Base-by-base conservation (phyloP, 2,113 vertebrate species). In the Dasypus novemcinctus region DNA sequence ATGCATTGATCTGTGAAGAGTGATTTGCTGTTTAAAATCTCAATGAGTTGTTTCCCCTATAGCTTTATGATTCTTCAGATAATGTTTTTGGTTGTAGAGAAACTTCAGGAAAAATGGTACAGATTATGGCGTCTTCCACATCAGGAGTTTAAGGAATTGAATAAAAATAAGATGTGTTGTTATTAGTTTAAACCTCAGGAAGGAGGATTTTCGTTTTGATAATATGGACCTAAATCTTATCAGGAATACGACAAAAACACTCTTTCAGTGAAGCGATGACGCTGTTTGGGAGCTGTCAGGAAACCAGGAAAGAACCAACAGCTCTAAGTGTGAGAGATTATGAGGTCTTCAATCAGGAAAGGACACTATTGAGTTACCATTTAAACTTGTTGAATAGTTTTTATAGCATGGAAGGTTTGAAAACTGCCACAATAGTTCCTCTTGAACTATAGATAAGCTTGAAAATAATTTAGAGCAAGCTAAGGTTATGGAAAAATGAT, bases 131-230 rank as follows among this genome's bases (percentile, higher is more conserved):
- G 31, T 74, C 57, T 94, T 97, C 75, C n/a, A 38, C 36, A 41
- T 78, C 52, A 87, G 82, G 46, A 96, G 78, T 90, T 84, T 87
- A 79, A 71, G 80, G 80, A 90, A 87, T 75, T 87, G 81, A 85
- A 90, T 94, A 84, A 94, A 94, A 96, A 86, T 93, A 90, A 57
- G 68, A 80, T 81, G 17, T 64, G 20, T 85, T 96, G 94, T 95
- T 72, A 87, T 93, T 94, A 91, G 69, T 29, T 66, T 82, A 46
- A 69, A 64, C 36, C 79, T 94, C 59, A 94, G 84, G 83, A 92
- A 78, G 92, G n/a, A 95, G 57, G 68, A 91, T 90, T 96, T 98
- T 83, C 66, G 87, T 95, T 94, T 91, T 66, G 43, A 61, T 94
- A 90, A 96, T 87, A 92, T 96, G 63, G 87, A 94, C 38, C 31